These are phyloP conservation scores for Drosophila punjabiensis DNA, from an alignment of 1,140 invertebrate species.

Conservation along the genomic window DNA sequence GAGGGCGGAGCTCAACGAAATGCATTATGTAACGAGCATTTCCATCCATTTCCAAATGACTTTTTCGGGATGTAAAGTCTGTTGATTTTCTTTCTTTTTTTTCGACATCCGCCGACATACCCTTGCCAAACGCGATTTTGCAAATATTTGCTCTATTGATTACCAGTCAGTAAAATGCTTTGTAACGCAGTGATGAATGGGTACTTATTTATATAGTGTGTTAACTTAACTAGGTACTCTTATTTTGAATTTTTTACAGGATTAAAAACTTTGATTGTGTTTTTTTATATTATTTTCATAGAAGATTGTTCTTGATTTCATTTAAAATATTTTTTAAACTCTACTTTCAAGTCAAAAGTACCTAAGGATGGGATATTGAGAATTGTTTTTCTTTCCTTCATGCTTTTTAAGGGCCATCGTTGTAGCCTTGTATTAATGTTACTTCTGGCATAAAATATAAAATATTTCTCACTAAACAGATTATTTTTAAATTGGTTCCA, in stretches of 20 bases:
- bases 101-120: neutral
- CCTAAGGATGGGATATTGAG: no score
- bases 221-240: neutral
- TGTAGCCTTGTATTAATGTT: no score
- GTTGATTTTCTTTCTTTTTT: slow-evolving; percentile 7
- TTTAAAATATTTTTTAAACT: no score
- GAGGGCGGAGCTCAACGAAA: slow-evolving; percentile 29
- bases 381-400: no score
- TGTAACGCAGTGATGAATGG: slow-evolving; percentile 48
- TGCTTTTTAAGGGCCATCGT: no score
- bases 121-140: slow-evolving; percentile 51
- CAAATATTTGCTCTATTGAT: slow-evolving; percentile 79
- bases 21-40: slow-evolving; percentile 49
- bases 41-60: slow-evolving; percentile 31
- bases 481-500: no score
- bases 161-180: slow-evolving; percentile 58
- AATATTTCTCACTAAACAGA: no score
- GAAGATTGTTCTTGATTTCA: neutral
- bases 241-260: neutral
- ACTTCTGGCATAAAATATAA: no score
- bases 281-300: neutral
- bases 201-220: slow-evolving; percentile 5
- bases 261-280: no score
- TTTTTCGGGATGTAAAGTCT: slow-evolving; percentile 42
- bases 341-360: no score